phyloP scores from a whole-genome alignment of 2,113 vertebrate species.

The Dicrurus megarhynchus region DNA sequence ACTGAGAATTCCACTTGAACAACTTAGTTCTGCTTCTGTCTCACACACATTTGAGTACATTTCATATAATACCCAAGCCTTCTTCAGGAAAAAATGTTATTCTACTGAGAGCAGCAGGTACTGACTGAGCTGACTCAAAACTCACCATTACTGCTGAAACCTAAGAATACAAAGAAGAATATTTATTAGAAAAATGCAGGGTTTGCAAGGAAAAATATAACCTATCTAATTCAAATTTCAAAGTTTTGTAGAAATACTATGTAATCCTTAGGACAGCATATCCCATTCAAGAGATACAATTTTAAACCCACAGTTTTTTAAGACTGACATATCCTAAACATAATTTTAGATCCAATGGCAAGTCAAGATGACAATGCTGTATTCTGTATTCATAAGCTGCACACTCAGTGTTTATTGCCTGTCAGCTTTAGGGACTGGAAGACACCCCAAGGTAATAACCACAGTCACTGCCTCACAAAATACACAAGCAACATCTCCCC shows the following conservation, averaged over 20 bases:
- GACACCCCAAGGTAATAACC: neutral
- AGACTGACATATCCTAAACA: neutral
- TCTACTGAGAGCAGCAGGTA: neutral
- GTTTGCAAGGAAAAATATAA: neutral
- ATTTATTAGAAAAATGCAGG: neutral
- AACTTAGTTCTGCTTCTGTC: neutral
- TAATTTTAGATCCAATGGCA: neutral
- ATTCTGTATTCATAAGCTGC: neutral
- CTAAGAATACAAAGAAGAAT: neutral
- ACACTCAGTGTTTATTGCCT: neutral
- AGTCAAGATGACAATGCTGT: neutral
- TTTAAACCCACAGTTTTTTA: neutral
- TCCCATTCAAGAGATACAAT: neutral
- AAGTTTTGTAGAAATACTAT: neutral
- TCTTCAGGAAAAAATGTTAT: neutral
- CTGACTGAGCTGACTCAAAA: neutral
- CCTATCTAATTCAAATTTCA: neutral
- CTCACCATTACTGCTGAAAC: neutral
- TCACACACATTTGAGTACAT: neutral
- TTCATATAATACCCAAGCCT: neutral
- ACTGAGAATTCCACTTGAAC: neutral
- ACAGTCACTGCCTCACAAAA: neutral
- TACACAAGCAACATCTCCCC: neutral
- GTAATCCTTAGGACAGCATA: neutral
- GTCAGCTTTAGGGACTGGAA: neutral